Percentiles rank a stretch among this genome's conserved stretches.
Conservation (phyloP, 2,888 invertebrate genomes). For the Drosophila tanythrix region DNA sequence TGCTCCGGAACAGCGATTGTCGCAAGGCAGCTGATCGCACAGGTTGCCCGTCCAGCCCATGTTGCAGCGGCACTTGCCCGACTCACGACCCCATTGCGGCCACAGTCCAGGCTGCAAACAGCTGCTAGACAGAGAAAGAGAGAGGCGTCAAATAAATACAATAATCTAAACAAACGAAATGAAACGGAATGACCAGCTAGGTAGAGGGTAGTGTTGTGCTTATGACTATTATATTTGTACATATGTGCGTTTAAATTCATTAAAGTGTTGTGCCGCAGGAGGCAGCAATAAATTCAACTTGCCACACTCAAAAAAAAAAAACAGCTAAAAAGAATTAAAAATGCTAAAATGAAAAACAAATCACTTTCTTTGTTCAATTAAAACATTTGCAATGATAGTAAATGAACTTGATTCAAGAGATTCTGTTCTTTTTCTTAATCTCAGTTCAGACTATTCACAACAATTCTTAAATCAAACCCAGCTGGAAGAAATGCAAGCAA, state of each 20-base stretch:
- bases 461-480: background rate
- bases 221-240: slow-evolving; percentile 26
- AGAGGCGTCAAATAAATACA: slow-evolving; percentile 11
- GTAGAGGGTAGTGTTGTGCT: slow-evolving; percentile 2
- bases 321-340: background rate
- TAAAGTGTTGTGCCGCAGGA: slow-evolving; percentile 36
- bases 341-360: background rate
- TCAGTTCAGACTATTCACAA: background rate
- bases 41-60: slow-evolving; percentile 96
- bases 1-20: slow-evolving; percentile 96
- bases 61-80: slow-evolving; percentile 95
- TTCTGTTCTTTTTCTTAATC: background rate
- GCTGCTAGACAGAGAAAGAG: slow-evolving; percentile 86
- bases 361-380: too few relatives aligned
- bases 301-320: background rate
- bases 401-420: background rate
- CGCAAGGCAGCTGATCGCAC: slow-evolving; percentile 96
- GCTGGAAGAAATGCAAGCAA: background rate
- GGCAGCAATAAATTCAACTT: slow-evolving; percentile 2
- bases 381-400: background rate
- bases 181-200: background rate
- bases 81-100: slow-evolving; percentile 96
- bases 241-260: slow-evolving; percentile 68
- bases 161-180: slow-evolving; percentile 21
- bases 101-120: slow-evolving; percentile 96